Base-by-base conservation (phyloP, 2,888 invertebrate genomes). In the Tetragonula carbonaria region DNA sequence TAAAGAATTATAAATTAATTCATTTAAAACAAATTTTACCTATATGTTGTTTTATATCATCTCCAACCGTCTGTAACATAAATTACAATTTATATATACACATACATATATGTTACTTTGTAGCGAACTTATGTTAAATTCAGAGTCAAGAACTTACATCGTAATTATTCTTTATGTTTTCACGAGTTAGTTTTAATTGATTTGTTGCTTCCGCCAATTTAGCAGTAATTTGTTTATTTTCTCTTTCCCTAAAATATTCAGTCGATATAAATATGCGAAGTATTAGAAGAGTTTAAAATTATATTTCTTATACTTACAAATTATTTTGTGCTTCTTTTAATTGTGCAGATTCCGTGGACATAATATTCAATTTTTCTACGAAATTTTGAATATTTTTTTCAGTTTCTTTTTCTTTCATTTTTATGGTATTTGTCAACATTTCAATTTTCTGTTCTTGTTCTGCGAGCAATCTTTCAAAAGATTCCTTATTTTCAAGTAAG, bases 381-480 rank as follows among this genome's bases (percentile, higher is more conserved):
- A 92, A 84, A 72, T 90, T 91, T 63, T 91, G 88, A 51, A 87
- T 63, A 77, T 87, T 91, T 62, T 92, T 91, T 21, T 90, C 90
- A 3, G 89, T 74, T 80, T 93, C 92, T 45, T 84, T 88, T 80
- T 94, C 92, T 62, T 89, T 92, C 53, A 85, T 89, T 63, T 90
- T 90, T 5, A 93, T 80, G 59, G 86, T 86, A 66, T 85, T 87
- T n/a, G 90, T 84, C 18, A 92, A 67, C 6, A 86, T 74, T 63
- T 88, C 88, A 13, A 92, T 80, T 72, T 92, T 92, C 23, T 95
- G 90, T 65, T 93, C 90, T 51, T 93, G 92, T 78, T 93, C 95
- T 90, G 94, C 95, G n/a, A 95, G 87, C 85, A 95, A 94, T 80
- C 95, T 95, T 92, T 96, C 96, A 62, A 96, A 86, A 66, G 94